Conservation (phyloP, 2,113 vertebrate genomes). For the Rousettus leschenaultii region DNA sequence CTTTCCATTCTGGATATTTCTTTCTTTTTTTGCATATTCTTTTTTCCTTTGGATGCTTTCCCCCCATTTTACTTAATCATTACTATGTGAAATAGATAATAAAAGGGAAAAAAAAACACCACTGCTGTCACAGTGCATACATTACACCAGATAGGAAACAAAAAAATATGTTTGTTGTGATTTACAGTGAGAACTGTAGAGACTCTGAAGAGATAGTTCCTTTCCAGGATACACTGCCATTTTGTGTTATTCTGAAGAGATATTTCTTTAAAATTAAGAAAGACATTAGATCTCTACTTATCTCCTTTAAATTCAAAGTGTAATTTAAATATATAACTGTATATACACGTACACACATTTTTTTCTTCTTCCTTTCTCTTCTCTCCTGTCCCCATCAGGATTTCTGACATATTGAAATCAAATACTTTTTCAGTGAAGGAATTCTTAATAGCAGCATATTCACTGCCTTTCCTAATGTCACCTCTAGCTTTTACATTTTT, state of each 20-base stretch:
- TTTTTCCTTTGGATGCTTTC: not conserved
- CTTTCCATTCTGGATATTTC: not conserved
- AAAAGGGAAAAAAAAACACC: not conserved
- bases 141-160: not conserved
- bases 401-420: not conserved
- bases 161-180: not conserved
- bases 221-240: not conserved
- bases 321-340: not conserved
- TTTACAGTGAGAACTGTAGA: not conserved
- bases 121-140: not conserved
- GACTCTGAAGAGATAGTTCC: not conserved
- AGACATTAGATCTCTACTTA: not conserved
- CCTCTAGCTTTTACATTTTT: conserved; percentile 40
- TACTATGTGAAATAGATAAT: not conserved
- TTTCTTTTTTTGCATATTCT: not conserved
- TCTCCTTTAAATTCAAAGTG: not conserved
- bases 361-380: not conserved
- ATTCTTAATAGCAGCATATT: not conserved
- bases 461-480: conserved; percentile 37
- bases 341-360: not conserved
- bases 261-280: not conserved
- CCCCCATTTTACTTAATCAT: not conserved
- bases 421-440: not conserved
- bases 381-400: not conserved
- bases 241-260: not conserved